Evolutionary conservation across 2,888 invertebrate species (phyloP), one percentile per base, ranked within the genome.

Genomic region (Keiferia lycopersicella): DNA sequence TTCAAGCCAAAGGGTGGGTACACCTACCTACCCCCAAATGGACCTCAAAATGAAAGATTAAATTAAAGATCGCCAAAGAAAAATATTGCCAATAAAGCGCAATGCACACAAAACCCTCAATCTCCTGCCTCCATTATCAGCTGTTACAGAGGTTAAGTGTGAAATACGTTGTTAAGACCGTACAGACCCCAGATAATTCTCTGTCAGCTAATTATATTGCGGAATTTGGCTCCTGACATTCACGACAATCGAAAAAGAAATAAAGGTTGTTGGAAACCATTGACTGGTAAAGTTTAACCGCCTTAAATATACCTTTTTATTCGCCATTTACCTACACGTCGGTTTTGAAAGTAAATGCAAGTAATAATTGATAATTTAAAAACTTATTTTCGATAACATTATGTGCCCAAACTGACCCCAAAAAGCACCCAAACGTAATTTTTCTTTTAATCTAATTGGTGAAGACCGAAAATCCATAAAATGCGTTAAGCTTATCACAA

Each of bases 111-210:
- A 26, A 56, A 26, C 11, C 26, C n/a, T 34, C 56, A n/a, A 26
- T 56, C 34, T n/a, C 30, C 14, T 16, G n/a, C 7, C n/a, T 30
- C 34, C n/a, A 14, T 22, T 34, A 26, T 16, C 56, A 16, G 34
- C 56, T 34, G 34, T 10, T 34, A 22, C 14, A 26, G 53, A n/a
- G 22, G 62, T 41, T 57, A 61, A 61, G 64, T 62, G 64, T 59
- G 66, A 66, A 66, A 62, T 66, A 57, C 50, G 56, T 56, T 61
- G 63, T 38, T 50, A 51, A 62, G 39, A 45, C 57, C 7, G 20
- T 59, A 18, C 64, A 16, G 65, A 65, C 62, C 62, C 53, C 64
- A 22, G 65, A 65, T 65, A 65, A 59, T 65, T 57, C 61, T 58
- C 12, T 20, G 62, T 16, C 65, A 53, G 65, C 18, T 61, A 61